These are phyloP conservation scores for Centroberyx gerrardi DNA, from an alignment of 2,797 vertebrate genomes.

Conservation along the genomic window DNA sequence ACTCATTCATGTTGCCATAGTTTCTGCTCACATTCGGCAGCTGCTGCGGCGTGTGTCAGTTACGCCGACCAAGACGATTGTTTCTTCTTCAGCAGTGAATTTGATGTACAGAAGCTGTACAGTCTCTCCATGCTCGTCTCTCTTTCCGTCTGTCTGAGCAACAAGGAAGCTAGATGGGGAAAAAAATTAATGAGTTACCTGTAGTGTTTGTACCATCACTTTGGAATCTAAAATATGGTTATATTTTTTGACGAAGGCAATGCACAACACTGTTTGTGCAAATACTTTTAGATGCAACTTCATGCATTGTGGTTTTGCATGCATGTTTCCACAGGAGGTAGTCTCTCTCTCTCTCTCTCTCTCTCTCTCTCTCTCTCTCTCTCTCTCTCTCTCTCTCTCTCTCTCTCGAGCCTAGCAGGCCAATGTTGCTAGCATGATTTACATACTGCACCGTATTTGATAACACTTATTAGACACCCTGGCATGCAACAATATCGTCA, in stretches of 20 bases:
- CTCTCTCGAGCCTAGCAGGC: neutral
- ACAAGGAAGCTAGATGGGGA: too few species aligned
- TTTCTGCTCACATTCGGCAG: slow-evolving; percentile 55
- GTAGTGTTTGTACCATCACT: neutral
- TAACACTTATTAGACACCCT: neutral
- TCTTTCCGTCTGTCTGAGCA: neutral
- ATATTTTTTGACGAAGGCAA: slow-evolving; percentile 25
- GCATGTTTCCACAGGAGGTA: slow-evolving; percentile 86
- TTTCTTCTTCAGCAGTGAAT: slow-evolving; percentile 3
- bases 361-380: slow-evolving; percentile 9
- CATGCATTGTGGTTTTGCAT: slow-evolving; percentile 87
- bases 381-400: neutral
- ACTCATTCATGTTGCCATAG: slow-evolving; percentile 69
- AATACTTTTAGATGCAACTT: slow-evolving; percentile 73
- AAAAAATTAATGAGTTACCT: neutral
- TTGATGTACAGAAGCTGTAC: neutral
- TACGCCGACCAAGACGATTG: slow-evolving; percentile 10
- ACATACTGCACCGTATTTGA: neutral
- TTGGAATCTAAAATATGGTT: neutral
- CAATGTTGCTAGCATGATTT: slow-evolving; percentile 16
- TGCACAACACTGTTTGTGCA: slow-evolving; percentile 46
- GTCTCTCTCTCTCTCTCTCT: slow-evolving; percentile 35
- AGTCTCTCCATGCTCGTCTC: neutral
- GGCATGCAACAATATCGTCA: neutral
- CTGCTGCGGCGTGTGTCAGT: slow-evolving; percentile 31